Conservation (phyloP, 2,888 invertebrate genomes). For the Sepioteuthis lessoniana region DNA sequence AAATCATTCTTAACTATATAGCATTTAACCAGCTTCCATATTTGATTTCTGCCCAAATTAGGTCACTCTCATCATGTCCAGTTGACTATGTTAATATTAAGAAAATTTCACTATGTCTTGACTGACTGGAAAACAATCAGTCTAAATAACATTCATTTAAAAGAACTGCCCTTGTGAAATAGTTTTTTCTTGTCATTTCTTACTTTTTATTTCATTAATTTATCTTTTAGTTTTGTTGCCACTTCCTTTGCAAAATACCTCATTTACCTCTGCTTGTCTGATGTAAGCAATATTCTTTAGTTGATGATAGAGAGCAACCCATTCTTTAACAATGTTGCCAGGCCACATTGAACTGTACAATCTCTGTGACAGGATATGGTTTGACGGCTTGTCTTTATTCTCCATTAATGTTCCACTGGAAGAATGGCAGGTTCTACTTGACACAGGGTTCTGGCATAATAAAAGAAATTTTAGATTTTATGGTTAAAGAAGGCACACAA, state of each 20-base stretch:
- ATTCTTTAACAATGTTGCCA: constrained; percentile 14
- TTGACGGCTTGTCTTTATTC: constrained; percentile 11
- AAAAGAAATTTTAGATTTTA: constrained; percentile 16
- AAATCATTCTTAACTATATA: too few species aligned
- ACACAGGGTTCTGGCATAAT: not conserved
- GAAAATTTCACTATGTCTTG: too few species aligned
- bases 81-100: too few species aligned
- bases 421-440: not conserved
- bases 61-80: too few species aligned
- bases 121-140: not conserved
- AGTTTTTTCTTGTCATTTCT: not conserved
- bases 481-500: not conserved
- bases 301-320: not conserved
- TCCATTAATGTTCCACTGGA: not conserved
- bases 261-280: not conserved
- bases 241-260: not conserved
- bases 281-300: not conserved
- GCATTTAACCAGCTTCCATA: too few species aligned
- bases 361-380: not conserved
- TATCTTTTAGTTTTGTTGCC: not conserved
- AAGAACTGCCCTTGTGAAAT: not conserved
- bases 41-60: too few species aligned
- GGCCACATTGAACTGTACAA: not conserved
- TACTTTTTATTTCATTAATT: not conserved
- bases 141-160: too few species aligned